Base-by-base conservation (phyloP, 2,888 invertebrate genomes). In the Eristalinus sepulchralis region DNA sequence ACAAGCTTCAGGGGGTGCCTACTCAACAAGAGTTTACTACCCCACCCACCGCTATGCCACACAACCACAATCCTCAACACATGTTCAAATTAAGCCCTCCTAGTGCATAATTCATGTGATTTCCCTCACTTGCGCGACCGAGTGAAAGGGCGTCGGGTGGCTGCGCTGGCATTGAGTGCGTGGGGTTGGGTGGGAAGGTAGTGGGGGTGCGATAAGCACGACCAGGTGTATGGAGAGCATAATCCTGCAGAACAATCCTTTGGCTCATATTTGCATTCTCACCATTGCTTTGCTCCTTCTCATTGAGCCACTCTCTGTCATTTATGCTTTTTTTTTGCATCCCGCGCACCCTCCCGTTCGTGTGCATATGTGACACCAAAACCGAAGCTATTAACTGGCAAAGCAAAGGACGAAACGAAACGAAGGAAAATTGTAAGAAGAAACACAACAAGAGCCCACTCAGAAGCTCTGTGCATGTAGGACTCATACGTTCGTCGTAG, bases 241-340 rank as follows among this genome's bases (percentile, higher is more conserved):
- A 78, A 72, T 79, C 34, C 71, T n/a, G 47, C 11, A 66, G 70
- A 71, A 59, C 64, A 70, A 76, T 76, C 64, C 59, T 20, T 76
- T 82, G 59, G 47, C 59, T 36, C 66, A 13, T 53, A 47, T 62
- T 68, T 70, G 33, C 55, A 17, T 47, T 47, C 53, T 63, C 66
- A 63, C 31, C 20, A 17, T 27, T 34, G 24, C 68, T 39, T 2
- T 27, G 27, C 60, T 57, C 39, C 60, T 11, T 17, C 33, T 11
- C 17, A 31, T 39, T 71, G 39, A 71, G 59, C 57, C 20, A 62
- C 67, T 57, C 47, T 17, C 47, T 68, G 62, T 80, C 80, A 75
- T 80, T 81, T 75, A 75, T 63, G 39, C 55, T 75, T 73, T 63
- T 24, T 36, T 72, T 8, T n/a, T 5, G 22, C 2, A 1, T 27